Base-by-base conservation (phyloP, 2,888 invertebrate species). In the Deroplatys truncata region DNA sequence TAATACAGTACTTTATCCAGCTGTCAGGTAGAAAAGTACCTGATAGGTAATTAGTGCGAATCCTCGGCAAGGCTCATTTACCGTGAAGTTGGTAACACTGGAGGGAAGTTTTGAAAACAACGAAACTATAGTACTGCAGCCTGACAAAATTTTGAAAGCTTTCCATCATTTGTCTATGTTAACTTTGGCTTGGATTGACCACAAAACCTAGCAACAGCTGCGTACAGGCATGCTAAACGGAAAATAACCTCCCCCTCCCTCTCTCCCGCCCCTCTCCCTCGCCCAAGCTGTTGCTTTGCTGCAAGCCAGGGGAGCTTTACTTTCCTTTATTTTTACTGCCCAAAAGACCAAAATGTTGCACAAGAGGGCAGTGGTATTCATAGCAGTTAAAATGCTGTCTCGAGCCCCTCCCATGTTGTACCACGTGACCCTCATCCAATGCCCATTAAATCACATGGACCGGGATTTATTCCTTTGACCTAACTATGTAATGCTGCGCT, bases 121-220 rank as follows among this genome's bases (percentile, higher is more conserved):
- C 7, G 9, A 15, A 72, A 72, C 25, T 3, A 1, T 15, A 49
- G 56, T 0, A 16, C 16, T 56, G 16, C 56, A 72, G 16, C 16
- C 56, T 72, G 20, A 9, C 56, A 72, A 72, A 20, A 72, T 25
- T 72, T 72, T 72, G 20, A 72, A 72, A 20, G 20, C 56, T 72
- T 82, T 87, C 83, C 87, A 83, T 87, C 87, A 87, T 87, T 87
- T 87, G 82, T 87, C 87, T 87, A 43, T 87, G 87, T 87, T 87
- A 87, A 83, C 25, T 87, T 10, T 83, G 83, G 82, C 82, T 87
- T 28, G 82, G 83, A 87, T 87, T 87, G 87, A 87, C 87, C 87
- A 87, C 87, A 87, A 87, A 87, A 87, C 87, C 82, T 43, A n/a
- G 87, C 83, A 82, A 87, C 87, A 87, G 87, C 87, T 87, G 87